Conservation (phyloP, 2,888 invertebrate genomes). For the Formica aserva region DNA sequence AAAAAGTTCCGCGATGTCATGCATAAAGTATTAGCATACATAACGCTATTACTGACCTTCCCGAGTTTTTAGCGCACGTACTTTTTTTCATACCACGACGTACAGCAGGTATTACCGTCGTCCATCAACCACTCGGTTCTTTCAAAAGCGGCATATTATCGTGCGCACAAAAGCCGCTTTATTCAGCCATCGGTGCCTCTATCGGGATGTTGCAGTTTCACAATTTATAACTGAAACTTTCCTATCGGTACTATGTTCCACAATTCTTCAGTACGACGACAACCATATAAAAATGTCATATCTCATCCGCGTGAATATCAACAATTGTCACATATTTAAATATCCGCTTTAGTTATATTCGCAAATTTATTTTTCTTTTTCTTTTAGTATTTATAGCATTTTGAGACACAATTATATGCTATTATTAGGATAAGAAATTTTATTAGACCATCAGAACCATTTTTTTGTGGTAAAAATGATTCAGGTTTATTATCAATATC, state of each 20-base stretch:
- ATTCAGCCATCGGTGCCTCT: constrained; percentile 52
- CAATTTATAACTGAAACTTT: constrained; percentile 57
- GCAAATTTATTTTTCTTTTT: constrained; percentile 4
- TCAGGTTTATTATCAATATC: constrained; percentile 41
- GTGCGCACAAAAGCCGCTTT: constrained; percentile 59
- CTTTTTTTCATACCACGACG: constrained; percentile 45
- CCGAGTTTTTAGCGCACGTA: constrained; percentile 43
- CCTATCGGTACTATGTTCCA: constrained; percentile 12
- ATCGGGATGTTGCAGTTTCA: constrained; percentile 57
- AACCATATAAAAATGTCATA: constrained; percentile 25
- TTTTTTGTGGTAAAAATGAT: constrained; percentile 27
- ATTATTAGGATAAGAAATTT: constrained; percentile 7
- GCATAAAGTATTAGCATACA: constrained; percentile 45
- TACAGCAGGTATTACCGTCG: constrained; percentile 54
- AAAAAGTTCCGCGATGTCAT: constrained; percentile 57
- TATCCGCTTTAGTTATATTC: background rate
- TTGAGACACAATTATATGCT: background rate
- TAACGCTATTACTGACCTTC: constrained; percentile 51
- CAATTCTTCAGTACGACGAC: constrained; percentile 19
- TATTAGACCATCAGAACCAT: background rate
- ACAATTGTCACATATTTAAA: constrained; percentile 1
- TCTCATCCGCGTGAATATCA: background rate
- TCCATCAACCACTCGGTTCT: constrained; percentile 51
- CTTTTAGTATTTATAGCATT: background rate
- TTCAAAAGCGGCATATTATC: constrained; percentile 59